Evolutionary conservation across 2,888 invertebrate species (phyloP).

Genomic region (Oithona nana): DNA sequence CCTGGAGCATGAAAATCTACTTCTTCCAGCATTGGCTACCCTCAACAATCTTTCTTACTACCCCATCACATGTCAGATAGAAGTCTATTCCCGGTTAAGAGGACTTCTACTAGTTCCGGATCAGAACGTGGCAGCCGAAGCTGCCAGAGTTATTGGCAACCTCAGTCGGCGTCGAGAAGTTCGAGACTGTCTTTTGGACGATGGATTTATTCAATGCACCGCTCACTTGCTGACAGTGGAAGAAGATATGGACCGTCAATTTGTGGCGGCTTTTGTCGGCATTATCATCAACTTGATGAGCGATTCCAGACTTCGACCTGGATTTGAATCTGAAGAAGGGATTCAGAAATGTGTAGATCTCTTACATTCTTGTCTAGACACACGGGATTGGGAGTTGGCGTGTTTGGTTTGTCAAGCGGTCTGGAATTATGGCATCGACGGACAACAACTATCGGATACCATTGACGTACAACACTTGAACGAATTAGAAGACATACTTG

Average conservation of each 20-base stretch:
- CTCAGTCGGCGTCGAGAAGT: conserved; percentile 48
- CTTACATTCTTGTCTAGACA: not conserved
- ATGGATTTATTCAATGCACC: not conserved
- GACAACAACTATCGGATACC: not conserved
- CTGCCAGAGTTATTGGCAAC: conserved; percentile 62
- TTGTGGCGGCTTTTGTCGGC: conserved; percentile 50
- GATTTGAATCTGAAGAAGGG: conserved; percentile 27
- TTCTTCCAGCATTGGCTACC: conserved; percentile 56
- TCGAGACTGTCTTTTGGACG: conserved; percentile 28
- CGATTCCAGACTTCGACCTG: conserved; percentile 28
- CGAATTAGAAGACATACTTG: not conserved
- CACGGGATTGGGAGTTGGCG: conserved; percentile 44
- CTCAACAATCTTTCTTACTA: conserved; percentile 69
- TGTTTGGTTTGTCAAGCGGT: conserved; percentile 52
- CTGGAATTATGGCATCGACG: conserved; percentile 46
- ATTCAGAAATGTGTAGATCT: conserved; percentile 26
- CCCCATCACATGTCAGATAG: conserved; percentile 25
- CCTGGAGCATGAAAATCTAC: conserved; percentile 42
- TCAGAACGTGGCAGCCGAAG: conserved; percentile 42
- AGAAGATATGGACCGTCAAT: conserved; percentile 34
- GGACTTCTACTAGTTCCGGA: conserved; percentile 24
- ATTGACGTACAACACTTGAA: not conserved
- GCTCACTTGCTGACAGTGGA: conserved; percentile 18
- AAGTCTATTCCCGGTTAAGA: not conserved
- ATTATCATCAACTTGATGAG: conserved; percentile 56